Evolutionary conservation across 64 coral and sea anemone genomes (phyloP).

Genomic region (Hydrozoanthus tunicans): DNA sequence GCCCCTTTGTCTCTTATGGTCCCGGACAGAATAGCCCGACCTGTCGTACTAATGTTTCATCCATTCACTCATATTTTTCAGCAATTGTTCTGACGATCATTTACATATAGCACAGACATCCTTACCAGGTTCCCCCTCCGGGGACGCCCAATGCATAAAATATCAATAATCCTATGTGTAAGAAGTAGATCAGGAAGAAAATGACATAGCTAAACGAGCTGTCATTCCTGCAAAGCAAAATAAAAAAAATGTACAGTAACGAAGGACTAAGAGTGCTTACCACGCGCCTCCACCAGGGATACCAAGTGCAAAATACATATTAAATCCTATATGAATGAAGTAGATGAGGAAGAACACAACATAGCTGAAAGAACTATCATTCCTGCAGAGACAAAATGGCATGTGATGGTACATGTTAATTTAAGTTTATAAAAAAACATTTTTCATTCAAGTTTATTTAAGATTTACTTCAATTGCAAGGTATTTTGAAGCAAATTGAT

Average conservation of each 20-base stretch:
- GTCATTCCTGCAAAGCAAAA: slow-evolving; percentile 93
- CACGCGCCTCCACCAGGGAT: slow-evolving; percentile 74
- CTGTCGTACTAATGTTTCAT: too few species aligned
- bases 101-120: background rate
- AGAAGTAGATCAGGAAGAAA: slow-evolving; percentile 91
- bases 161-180: slow-evolving; percentile 89
- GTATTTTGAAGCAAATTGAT: background rate
- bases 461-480: background rate
- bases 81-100: background rate
- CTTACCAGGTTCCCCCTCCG: slow-evolving; percentile 85
- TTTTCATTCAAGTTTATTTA: background rate
- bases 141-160: slow-evolving; percentile 74
- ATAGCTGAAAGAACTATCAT: slow-evolving; percentile 99
- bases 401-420: background rate
- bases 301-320: slow-evolving; percentile 79
- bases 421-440: background rate
- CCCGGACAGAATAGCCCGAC: too few species aligned
- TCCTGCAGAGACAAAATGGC: slow-evolving; percentile 77
- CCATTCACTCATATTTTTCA: too few species aligned
- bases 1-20: too few species aligned
- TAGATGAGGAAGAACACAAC: slow-evolving; percentile 95
- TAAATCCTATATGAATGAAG: slow-evolving; percentile 93
- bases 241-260: slow-evolving; percentile 14
- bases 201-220: slow-evolving; percentile 96
- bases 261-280: slow-evolving; percentile 40